A percentile compares a stretch with the other conserved stretches of the same genome.
phyloP scores from a whole-genome alignment of 2,113 vertebrate species.

The Orthonyx spaldingii region DNA sequence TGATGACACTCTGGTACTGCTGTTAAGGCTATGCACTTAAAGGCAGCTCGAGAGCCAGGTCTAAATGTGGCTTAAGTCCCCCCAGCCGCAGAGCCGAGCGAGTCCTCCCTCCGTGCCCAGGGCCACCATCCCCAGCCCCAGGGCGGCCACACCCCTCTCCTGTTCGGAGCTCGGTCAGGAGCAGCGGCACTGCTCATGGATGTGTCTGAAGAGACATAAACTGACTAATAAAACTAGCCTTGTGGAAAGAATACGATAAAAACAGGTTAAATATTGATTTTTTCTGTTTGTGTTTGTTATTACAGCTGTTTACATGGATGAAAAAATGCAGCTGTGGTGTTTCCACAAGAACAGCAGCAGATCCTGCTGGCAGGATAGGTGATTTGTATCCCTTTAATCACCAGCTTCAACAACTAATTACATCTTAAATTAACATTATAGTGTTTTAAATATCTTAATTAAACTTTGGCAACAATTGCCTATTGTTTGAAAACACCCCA shows the following conservation, averaged over 20 bases:
- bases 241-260: background rate
- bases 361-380: background rate
- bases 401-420: background rate
- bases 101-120: background rate
- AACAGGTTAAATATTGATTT: background rate
- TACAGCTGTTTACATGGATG: background rate
- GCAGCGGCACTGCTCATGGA: accelerated
- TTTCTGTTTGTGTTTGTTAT: background rate
- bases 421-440: background rate
- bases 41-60: accelerated
- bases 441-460: background rate
- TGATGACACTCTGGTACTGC: accelerated
- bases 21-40: too few species aligned
- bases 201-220: background rate
- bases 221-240: background rate
- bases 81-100: background rate
- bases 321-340: background rate
- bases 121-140: background rate
- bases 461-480: background rate
- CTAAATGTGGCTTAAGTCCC: accelerated
- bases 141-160: accelerated
- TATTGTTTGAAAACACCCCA: background rate
- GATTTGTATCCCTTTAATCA: background rate
- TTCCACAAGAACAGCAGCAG: background rate
- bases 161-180: accelerated